Evolutionary conservation across 2,888 invertebrate genomes (phyloP).

Genomic region (Galeopsomyia nigrocyanea): DNA sequence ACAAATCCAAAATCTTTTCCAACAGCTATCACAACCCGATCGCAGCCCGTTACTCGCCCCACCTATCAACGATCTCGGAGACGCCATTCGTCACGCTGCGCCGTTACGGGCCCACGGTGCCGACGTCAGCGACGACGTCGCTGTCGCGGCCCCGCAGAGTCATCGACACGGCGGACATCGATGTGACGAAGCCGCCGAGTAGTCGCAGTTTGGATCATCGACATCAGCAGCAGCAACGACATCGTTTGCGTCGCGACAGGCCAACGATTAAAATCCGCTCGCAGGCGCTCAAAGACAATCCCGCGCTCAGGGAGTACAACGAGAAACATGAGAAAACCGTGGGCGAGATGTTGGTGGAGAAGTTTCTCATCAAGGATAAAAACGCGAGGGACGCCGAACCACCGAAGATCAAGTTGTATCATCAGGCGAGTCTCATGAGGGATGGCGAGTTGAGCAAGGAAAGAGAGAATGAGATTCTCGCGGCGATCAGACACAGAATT

Average conservation of each 20-base stretch:
- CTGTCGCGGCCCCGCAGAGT: conserved; percentile 75
- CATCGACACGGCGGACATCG: conserved; percentile 88
- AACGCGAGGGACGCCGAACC: conserved; percentile 56
- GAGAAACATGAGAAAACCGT: conserved; percentile 76
- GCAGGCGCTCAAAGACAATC: conserved; percentile 67
- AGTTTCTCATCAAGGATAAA: conserved; percentile 78
- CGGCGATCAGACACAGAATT: conserved; percentile 58
- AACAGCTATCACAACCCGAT: conserved; percentile 53
- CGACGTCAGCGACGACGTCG: conserved; percentile 52
- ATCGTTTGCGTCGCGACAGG: conserved; percentile 60
- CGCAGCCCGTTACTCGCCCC: conserved; percentile 76
- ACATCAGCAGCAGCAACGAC: conserved; percentile 53
- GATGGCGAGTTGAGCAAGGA: conserved; percentile 26
- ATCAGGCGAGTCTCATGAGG: conserved; percentile 53
- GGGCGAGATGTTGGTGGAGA: conserved; percentile 83
- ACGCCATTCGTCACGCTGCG: conserved; percentile 65
- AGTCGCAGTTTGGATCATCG: conserved; percentile 48
- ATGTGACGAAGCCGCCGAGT: conserved; percentile 75
- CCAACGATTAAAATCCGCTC: conserved; percentile 67
- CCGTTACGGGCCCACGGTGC: conserved; percentile 58
- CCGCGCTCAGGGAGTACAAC: conserved; percentile 65
- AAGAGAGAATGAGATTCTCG: conserved; percentile 52
- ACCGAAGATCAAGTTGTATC: conserved; percentile 51
- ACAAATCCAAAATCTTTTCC: conserved; percentile 10
- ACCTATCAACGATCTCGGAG: conserved; percentile 81